A percentile compares a stretch with the other conserved stretches of the same genome.
Evolutionary conservation across 2,113 vertebrate species (phyloP).

Genomic region (Choloepus hoffmanni): DNA sequence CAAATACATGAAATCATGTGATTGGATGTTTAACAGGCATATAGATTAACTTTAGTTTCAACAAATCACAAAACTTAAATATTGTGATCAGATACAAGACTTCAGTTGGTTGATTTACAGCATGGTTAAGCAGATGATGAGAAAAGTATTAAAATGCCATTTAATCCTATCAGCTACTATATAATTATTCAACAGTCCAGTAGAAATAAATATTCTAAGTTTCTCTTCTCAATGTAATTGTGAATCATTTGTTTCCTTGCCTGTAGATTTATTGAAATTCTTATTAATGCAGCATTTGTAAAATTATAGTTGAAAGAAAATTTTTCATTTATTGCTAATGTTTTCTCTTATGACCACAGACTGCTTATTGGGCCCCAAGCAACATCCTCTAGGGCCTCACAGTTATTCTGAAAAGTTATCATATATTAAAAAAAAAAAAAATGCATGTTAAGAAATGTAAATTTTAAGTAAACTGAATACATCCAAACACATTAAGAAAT

Average conservation of each 20-base stretch:
- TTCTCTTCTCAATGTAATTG: background rate
- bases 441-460: background rate
- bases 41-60: background rate
- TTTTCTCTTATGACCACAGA: background rate
- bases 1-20: background rate
- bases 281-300: background rate
- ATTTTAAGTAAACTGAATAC: slow-evolving; percentile 16
- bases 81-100: background rate
- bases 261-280: background rate
- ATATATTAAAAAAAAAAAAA: background rate
- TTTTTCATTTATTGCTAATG: background rate
- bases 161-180: background rate
- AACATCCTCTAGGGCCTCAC: background rate
- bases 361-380: background rate
- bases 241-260: background rate
- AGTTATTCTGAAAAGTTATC: background rate
- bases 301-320: background rate
- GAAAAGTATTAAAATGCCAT: background rate
- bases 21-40: background rate
- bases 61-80: background rate
- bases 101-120: background rate
- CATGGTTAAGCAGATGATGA: background rate
- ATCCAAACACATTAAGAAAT: background rate
- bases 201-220: background rate
- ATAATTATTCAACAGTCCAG: background rate